Evolutionary conservation across 2,797 vertebrate species (phyloP), one percentile per base, ranked within the genome.

Genomic region (Pangasius larnaudii): DNA sequence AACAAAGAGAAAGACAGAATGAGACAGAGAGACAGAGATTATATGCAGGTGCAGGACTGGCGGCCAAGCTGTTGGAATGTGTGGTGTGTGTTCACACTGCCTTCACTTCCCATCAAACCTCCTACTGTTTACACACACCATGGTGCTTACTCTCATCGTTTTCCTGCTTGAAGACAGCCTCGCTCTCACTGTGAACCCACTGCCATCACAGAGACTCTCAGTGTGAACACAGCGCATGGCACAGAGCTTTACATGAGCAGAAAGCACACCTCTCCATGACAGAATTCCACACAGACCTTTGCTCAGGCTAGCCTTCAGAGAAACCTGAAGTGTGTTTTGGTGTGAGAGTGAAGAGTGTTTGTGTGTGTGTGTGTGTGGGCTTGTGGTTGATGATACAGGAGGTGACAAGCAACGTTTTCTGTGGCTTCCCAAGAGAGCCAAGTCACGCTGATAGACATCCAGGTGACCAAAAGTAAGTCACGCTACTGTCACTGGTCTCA

Each of bases 41-140:
- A 93, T 92, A 93, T 95, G 94, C 95, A 95, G 94, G 94, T 95
- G 94, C 92, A 93, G 93, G 90, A 94, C 95, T 95, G 94, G 93
- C 93, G 94, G 85, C 81, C 81, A 89, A 75, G 27, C 80, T 87
- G 95, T 92, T 93, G 92, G 91, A 85, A 93, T 95, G 95, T 95
- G 94, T 93, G 91, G 91, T 93, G 72, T 89, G 88, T 93, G 91
- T 95, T 94, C 93, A 91, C 91, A 93, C 92, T 93, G 93, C 92
- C 93, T 93, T 93, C 93, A 89, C 85, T 90, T 87, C 85, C 90
- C 63, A 85, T 87, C 78, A 84, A 89, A 77, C 80, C 72, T 79
- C 88, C 88, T 85, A 87, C 85, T 36, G 85, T 83, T 87, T 85
- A 87, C 88, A 87, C 81, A 79, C 85, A 84, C 81, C 72, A 71